These are phyloP conservation scores for Platanista minor DNA, from an alignment of 2,113 vertebrate genomes.

Conservation along the genomic window DNA sequence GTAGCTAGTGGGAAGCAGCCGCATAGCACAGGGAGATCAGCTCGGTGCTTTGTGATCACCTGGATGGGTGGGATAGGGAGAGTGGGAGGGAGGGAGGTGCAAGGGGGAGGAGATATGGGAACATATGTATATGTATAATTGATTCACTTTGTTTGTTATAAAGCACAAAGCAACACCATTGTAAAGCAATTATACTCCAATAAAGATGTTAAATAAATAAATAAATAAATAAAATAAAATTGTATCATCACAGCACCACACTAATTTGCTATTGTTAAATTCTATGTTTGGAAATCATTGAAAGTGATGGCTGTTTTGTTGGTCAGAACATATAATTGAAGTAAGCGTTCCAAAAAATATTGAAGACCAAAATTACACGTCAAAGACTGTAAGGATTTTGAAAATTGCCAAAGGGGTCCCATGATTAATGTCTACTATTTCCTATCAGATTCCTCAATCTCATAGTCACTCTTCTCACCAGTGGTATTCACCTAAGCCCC, in stretches of 20 bases:
- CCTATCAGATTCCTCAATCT: background rate
- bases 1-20: no score
- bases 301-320: conserved; percentile 4
- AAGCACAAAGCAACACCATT: no score
- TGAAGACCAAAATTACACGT: background rate
- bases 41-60: no score
- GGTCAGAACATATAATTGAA: conserved; percentile 15
- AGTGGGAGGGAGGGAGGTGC: no score
- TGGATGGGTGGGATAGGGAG: no score
- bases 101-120: no score
- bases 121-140: no score
- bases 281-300: background rate
- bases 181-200: no score
- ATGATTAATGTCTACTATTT: background rate
- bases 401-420: background rate
- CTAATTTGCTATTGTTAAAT: conserved; percentile 50
- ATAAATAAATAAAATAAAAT: no score
- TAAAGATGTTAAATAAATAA: no score
- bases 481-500: background rate
- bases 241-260: background rate
- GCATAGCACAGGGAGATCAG: no score
- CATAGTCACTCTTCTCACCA: background rate
- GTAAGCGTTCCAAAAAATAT: background rate
- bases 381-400: background rate
- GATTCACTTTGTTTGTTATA: no score